These are phyloP conservation scores for Ranitomeya variabilis DNA, from an alignment of 2,113 vertebrate species.

Conservation along the genomic window DNA sequence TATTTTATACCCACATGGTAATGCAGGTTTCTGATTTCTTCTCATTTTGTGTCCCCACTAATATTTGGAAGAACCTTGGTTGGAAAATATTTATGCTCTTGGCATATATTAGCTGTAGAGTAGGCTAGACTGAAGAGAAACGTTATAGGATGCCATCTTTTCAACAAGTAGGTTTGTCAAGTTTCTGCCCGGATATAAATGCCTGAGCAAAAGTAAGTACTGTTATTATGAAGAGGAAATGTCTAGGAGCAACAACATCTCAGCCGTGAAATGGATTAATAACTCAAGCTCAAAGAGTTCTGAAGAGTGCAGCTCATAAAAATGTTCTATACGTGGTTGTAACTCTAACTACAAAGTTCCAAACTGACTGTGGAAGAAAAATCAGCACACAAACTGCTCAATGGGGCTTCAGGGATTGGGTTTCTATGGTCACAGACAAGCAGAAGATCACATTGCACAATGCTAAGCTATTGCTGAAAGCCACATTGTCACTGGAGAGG, in stretches of 20 bases:
- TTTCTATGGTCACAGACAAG: neutral
- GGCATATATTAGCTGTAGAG: neutral
- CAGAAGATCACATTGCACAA: neutral
- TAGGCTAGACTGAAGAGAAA: neutral
- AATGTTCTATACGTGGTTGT: neutral
- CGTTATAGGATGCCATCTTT: neutral
- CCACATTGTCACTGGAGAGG: neutral
- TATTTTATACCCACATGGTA: neutral
- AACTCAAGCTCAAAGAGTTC: constrained; percentile 7
- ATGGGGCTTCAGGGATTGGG: neutral
- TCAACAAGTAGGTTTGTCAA: neutral
- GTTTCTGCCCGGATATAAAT: neutral
- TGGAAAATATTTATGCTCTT: neutral
- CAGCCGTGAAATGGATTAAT: constrained; percentile 18
- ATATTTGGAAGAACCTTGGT: neutral
- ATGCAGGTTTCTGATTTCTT: neutral
- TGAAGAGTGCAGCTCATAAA: neutral
- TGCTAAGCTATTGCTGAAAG: neutral
- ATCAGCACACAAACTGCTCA: neutral
- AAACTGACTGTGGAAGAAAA: neutral
- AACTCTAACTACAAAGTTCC: neutral
- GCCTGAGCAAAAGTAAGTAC: neutral
- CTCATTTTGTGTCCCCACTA: neutral
- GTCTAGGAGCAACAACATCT: neutral
- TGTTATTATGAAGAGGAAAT: neutral